Conservation (phyloP, 2,113 vertebrate genomes). For the Corythornis cristatus region DNA sequence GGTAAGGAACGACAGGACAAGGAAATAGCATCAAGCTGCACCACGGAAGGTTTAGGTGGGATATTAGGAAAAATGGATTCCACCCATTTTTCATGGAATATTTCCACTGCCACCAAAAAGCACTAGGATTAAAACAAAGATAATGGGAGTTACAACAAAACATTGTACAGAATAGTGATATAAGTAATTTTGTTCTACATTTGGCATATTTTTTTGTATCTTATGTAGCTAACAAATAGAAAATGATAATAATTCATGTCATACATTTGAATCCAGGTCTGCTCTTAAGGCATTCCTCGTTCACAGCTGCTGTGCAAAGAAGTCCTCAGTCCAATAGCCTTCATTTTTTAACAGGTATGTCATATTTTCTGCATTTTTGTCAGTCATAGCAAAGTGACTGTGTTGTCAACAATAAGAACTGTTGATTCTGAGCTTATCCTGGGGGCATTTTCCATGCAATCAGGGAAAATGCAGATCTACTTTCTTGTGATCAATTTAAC, state of each 20-base stretch:
- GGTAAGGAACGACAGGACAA: too few relatives aligned
- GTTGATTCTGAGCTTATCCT: neutral
- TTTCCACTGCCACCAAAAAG: neutral
- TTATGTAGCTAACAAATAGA: neutral
- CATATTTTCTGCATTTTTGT: neutral
- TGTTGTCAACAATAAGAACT: neutral
- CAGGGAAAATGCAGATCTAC: neutral
- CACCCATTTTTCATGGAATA: neutral
- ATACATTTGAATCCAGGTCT: rapidly evolving
- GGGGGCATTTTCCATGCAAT: neutral
- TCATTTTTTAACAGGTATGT: neutral
- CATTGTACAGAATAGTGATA: neutral
- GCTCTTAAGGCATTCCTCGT: neutral
- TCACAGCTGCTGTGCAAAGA: neutral
- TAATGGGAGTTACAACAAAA: neutral
- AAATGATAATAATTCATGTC: neutral
- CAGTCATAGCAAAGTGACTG: neutral
- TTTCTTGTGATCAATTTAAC: neutral
- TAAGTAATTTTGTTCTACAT: neutral
- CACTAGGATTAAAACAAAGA: neutral
- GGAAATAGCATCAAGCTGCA: neutral
- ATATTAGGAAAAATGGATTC: neutral
- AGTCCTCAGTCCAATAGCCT: neutral
- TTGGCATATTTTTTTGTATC: neutral
- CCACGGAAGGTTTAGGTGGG: neutral